Evolutionary conservation across 2,113 vertebrate species (phyloP).

Genomic region (Loxodonta africana): DNA sequence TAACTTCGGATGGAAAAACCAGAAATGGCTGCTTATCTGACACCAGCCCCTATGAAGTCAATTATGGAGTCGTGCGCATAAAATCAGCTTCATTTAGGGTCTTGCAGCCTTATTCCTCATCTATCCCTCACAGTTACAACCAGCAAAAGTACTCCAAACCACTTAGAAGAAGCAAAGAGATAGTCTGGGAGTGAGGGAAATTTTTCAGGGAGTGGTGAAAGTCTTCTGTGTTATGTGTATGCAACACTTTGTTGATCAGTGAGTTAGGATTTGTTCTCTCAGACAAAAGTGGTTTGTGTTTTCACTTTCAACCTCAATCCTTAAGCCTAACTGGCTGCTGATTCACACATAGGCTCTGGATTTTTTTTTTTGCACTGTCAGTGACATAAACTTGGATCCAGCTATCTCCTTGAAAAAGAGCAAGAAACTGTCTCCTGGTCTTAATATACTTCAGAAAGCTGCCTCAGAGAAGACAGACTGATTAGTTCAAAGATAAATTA

Average conservation of each 20-base stretch:
- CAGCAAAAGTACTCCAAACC: rapidly evolving
- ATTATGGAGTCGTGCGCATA: neutral
- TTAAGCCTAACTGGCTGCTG: rapidly evolving
- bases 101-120: neutral
- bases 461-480: neutral
- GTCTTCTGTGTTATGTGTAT: rapidly evolving
- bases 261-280: neutral
- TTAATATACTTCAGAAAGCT: neutral
- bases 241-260: rapidly evolving
- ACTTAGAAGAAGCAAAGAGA: neutral
- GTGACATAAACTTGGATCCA: rapidly evolving
- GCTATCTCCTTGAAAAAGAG: neutral
- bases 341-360: rapidly evolving
- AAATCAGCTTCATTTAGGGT: rapidly evolving
- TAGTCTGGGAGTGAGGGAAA: rapidly evolving
- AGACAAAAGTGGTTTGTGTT: neutral
- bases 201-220: rapidly evolving
- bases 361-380: too few species aligned
- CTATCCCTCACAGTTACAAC: rapidly evolving
- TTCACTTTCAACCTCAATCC: neutral
- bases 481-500: neutral
- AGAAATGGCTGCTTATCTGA: rapidly evolving
- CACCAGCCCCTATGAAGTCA: rapidly evolving
- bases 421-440: rapidly evolving
- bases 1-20: rapidly evolving